Conservation (phyloP, 2,113 vertebrate species). For the Paradoxurus hermaphroditus region DNA sequence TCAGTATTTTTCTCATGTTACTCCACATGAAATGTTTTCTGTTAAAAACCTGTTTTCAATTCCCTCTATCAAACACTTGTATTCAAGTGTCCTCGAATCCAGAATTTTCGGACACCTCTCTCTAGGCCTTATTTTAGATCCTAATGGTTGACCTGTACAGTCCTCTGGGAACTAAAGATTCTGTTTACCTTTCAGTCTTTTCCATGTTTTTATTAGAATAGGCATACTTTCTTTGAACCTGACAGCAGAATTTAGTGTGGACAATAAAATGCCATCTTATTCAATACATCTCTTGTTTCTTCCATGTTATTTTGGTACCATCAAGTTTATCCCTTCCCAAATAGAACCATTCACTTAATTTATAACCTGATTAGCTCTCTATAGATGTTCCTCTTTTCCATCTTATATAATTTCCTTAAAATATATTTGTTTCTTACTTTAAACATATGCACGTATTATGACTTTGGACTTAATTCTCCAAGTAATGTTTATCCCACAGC, state of each 20-base stretch:
- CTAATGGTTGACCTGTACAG: neutral
- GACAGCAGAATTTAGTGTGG: conserved; percentile 40
- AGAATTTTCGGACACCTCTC: neutral
- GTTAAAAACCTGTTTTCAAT: neutral
- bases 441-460: conserved; percentile 38
- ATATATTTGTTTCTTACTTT: conserved; percentile 39
- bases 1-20: neutral
- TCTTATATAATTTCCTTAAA: conserved; percentile 55
- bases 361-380: conserved; percentile 65
- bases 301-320: neutral
- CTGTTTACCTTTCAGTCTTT: conserved; percentile 49
- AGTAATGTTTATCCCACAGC: conserved; percentile 70
- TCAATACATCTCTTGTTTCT: neutral
- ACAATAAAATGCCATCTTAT: conserved; percentile 29
- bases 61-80: neutral
- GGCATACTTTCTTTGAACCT: conserved; percentile 14
- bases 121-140: neutral
- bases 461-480: conserved; percentile 71
- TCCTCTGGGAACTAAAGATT: neutral
- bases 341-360: conserved; percentile 28
- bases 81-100: neutral
- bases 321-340: conserved; percentile 64
- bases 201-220: conserved; percentile 13
- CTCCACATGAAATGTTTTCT: neutral
- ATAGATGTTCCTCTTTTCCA: conserved; percentile 59